Conservation (phyloP, 2,888 invertebrate genomes). For the Labia minor region DNA sequence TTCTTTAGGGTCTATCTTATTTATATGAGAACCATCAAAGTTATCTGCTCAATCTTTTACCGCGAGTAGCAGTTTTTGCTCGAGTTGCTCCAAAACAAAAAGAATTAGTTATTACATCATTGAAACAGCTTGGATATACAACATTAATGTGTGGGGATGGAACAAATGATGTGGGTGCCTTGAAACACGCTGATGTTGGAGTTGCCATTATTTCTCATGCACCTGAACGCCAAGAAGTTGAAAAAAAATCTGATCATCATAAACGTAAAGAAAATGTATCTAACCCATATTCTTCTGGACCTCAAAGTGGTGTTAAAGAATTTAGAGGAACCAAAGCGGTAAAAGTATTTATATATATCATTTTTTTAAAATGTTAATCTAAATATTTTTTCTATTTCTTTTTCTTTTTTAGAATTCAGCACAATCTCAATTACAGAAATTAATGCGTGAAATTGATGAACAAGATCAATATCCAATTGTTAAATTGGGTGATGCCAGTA, state of each 20-base stretch:
- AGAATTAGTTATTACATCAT: constrained; percentile 80
- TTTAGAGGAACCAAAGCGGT: neutral
- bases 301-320: neutral
- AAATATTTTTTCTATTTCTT: neutral
- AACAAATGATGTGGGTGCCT: constrained; percentile 97
- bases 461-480: constrained; percentile 80
- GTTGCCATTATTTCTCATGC: constrained; percentile 82
- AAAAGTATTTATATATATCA: neutral
- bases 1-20: constrained; percentile 51
- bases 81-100: constrained; percentile 98
- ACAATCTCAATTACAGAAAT: constrained; percentile 48
- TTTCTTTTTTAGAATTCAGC: constrained; percentile 25
- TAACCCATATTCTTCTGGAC: neutral
- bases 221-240: constrained; percentile 46
- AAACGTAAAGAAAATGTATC: constrained; percentile 28
- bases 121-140: constrained; percentile 76
- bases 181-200: constrained; percentile 94
- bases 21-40: constrained; percentile 50
- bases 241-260: constrained; percentile 32
- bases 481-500: constrained; percentile 94
- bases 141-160: constrained; percentile 99
- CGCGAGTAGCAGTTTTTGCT: constrained; percentile 85
- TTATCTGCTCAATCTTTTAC: constrained; percentile 62
- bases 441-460: constrained; percentile 78
- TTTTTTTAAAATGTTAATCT: too few relatives aligned